A percentile compares a stretch with the other conserved stretches of the same genome.
Evolutionary conservation across 2,888 invertebrate species (phyloP).

Genomic region (Psococerastis gibbosa): DNA sequence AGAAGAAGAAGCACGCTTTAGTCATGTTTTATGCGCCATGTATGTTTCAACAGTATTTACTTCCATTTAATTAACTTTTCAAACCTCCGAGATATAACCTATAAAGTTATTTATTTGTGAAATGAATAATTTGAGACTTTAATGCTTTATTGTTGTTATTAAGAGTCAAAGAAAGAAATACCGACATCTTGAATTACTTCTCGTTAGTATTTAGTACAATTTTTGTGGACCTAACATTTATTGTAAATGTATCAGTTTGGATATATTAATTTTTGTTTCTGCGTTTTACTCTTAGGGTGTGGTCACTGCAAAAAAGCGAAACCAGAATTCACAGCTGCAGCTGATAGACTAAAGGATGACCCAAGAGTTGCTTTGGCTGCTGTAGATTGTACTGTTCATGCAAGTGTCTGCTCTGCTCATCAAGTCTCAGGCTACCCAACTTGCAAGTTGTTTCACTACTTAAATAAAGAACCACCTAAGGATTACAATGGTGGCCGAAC

Average conservation of each 20-base stretch:
- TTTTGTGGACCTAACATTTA: too few species aligned
- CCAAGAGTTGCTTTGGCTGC: slow-evolving; percentile 61
- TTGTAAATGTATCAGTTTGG: slow-evolving; percentile 1
- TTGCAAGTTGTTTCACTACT: slow-evolving; percentile 67
- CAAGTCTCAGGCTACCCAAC: slow-evolving; percentile 72
- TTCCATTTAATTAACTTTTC: too few species aligned
- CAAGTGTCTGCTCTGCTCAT: slow-evolving; percentile 43
- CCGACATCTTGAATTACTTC: too few species aligned
- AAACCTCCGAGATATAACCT: too few species aligned
- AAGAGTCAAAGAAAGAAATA: too few species aligned
- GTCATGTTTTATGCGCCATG: slow-evolving; percentile 89
- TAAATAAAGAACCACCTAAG: slow-evolving; percentile 39
- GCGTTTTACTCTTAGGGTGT: slow-evolving; percentile 44
- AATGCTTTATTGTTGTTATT: too few species aligned
- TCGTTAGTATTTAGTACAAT: too few species aligned
- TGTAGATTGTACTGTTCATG: slow-evolving; percentile 55
- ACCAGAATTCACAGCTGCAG: slow-evolving; percentile 60
- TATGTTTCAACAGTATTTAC: slow-evolving; percentile 42
- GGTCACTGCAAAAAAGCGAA: slow-evolving; percentile 79
- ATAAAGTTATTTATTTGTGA: too few species aligned
- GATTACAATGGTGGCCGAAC: slow-evolving; percentile 57
- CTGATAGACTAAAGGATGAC: slow-evolving; percentile 53
- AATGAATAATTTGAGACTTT: too few species aligned
- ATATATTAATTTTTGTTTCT: too few species aligned
- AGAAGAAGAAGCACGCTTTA: slow-evolving; percentile 70